A percentile compares a stretch with the other conserved stretches of the same genome.
These are phyloP conservation scores for Scytalopus superciliaris DNA, from an alignment of 2,113 vertebrate genomes.

Conservation along the genomic window DNA sequence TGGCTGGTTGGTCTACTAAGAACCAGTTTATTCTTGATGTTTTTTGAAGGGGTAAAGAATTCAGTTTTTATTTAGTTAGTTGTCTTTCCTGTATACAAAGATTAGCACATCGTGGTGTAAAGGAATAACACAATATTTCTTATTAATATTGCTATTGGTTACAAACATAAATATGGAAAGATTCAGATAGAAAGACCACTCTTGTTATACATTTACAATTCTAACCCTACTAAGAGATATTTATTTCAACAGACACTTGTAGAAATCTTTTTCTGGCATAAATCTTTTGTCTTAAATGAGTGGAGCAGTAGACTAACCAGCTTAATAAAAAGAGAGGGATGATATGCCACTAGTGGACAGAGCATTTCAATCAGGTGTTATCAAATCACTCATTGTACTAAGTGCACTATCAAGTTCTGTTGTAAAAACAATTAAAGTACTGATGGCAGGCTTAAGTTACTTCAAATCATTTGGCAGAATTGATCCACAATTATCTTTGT, in stretches of 20 bases:
- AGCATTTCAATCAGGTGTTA: constrained; percentile 64
- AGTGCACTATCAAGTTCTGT: constrained; percentile 74
- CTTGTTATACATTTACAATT: background rate
- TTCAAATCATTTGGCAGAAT: constrained; percentile 77
- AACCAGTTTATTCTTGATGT: background rate
- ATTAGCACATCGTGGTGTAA: background rate
- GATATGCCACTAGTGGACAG: constrained; percentile 68
- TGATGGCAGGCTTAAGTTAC: constrained; percentile 78
- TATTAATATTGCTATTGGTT: constrained; percentile 4
- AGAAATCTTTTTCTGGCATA: constrained; percentile 53
- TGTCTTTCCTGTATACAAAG: background rate
- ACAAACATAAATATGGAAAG: background rate
- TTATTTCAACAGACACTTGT: constrained; percentile 39
- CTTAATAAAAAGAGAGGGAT: constrained; percentile 73
- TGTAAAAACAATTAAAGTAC: constrained; percentile 80
- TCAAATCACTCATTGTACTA: constrained; percentile 73
- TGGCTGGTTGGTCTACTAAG: background rate
- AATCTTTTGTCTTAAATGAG: constrained; percentile 63
- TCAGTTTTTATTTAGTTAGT: background rate
- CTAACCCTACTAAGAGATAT: background rate
- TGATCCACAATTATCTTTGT: constrained; percentile 81
- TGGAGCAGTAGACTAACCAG: constrained; percentile 64
- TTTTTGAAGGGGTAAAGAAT: background rate
- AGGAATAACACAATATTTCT: background rate
- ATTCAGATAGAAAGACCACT: background rate